Base-by-base conservation (phyloP, 1,140 invertebrate genomes). In the Anoplophora glabripennis region DNA sequence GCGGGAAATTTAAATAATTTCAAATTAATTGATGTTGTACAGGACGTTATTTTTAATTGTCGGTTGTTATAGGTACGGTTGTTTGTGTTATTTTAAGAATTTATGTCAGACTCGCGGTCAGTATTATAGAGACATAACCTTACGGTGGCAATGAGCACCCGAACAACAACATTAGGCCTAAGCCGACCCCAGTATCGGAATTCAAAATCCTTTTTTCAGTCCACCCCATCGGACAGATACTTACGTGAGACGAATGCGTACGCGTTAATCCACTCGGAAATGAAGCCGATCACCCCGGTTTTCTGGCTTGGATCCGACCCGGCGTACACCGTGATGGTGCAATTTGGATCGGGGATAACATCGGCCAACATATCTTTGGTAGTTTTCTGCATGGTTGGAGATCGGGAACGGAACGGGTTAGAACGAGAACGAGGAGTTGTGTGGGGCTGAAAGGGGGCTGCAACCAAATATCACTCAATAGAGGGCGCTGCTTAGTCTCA, bases 251-350 rank as follows among this genome's bases (percentile, higher is more conserved):
- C 65, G 62, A 76, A 81, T 57, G 70, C 70, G 67, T 72, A 78
- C 15, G 80, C 78, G 40, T 76, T 76, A 65, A 83, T 80, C 79
- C 81, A 82, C 64, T 83, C 80, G 0, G 78, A 77, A 37, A 83
- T 69, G 56, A 83, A 78, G 14, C 80, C 80, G 62, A 81, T 76
- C 41, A 79, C 74, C 46, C 69, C 61, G 37, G 73, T 66, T 47
- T 68, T 68, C 53, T 72, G 64, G 37, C 65, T 62, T 28, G 69
- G 51, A 41, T 41, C 7, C 7, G 38, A 41, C 15, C 38, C 38
- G n/a, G 38, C 21, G 46, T 64, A 65, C 44, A 72, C 64, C 21
- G 67, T 66, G 44, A 68, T 63, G 18, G 67, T 74, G 55, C 73
- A 74, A 63, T 75, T 74, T 44, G 67, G 53, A 56, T 60, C 58